Evolutionary conservation across 2,113 vertebrate species (phyloP), one percentile per base, ranked within the genome.

Genomic region (Columbina picui): DNA sequence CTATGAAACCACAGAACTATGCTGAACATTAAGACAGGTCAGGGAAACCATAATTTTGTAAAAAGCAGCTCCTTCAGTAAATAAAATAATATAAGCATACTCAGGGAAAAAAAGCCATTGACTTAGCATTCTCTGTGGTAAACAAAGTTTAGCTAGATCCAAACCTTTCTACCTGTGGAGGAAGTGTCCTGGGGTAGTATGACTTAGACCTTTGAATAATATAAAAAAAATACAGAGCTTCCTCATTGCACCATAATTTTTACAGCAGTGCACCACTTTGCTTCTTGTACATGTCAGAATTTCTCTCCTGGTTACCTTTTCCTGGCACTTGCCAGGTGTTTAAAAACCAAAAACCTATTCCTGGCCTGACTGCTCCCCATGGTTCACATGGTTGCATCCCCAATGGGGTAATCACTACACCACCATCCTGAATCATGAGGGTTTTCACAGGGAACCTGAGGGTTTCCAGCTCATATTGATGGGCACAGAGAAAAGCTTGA

Each of bases 161-260:
- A 68, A 57, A 57, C 3, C 9, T 16, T 91, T 60, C n/a, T 4
- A 29, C 11, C 15, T 57, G 13, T n/a, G 55, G n/a, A 92, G 45
- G 45, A 83, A 74, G 27, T 18, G 1, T 45, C n/a, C 74, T 88
- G 23, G 18, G 45, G 76, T 41, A 91, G 32, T 52, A 55, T 25
- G 67, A 41, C 45, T 91, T 89, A 32, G 32, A 19, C 34, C 34
- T 69, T 79, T 50, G 49, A 94, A 90, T 87, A 93, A 73, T 69
- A 43, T 49, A 10, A 9, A 61, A 94, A 96, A 94, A 82, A 93
- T 55, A 73, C 93, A 79, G 74, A 87, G 26, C 27, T 94, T 89
- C 60, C 26, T 88, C 57, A 25, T 8, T 49, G 87, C 85, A n/a
- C 39, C 65, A 80, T 55, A 43, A 47, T 88, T 94, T 96, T 88